Percentiles rank a stretch among this genome's conserved stretches.
Conservation (phyloP, 2,113 vertebrate genomes). For the Seriola dumerili region DNA sequence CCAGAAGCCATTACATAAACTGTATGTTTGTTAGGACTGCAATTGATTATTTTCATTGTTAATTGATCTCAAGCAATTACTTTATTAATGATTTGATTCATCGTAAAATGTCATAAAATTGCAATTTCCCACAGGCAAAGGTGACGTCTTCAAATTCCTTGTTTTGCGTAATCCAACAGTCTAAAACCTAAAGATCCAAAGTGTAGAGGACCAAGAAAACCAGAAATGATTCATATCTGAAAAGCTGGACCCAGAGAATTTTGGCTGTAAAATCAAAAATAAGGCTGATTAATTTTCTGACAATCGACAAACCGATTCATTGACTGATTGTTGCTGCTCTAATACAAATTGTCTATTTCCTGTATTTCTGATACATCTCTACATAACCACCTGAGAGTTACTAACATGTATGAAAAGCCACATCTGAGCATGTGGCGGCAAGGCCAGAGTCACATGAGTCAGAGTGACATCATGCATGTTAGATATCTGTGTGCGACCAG, state of each 20-base stretch:
- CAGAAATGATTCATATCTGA: not conserved
- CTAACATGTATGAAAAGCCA: constrained; percentile 44
- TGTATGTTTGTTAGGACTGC: not conserved
- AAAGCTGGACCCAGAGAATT: not conserved
- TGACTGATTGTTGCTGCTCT: not conserved
- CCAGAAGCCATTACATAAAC: not conserved
- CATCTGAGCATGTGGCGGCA: constrained; percentile 47
- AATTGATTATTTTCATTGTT: not conserved
- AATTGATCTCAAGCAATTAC: too few relatives aligned
- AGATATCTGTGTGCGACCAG: constrained; percentile 48
- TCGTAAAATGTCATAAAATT: too few relatives aligned
- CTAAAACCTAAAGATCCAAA: not conserved
- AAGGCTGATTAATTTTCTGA: not conserved
- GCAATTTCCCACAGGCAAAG: not conserved
- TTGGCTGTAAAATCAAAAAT: not conserved
- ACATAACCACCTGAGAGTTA: constrained; percentile 33
- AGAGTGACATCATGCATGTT: constrained; percentile 69
- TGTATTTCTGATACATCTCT: constrained; percentile 6
- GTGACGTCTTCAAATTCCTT: not conserved
- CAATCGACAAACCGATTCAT: not conserved
- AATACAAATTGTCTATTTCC: not conserved
- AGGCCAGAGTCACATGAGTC: constrained; percentile 70
- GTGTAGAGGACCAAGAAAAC: not conserved
- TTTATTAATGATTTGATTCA: too few relatives aligned
- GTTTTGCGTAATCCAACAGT: not conserved